phyloP scores from a whole-genome alignment of 2,888 invertebrate genomes.

The Anagyrus pseudococci region DNA sequence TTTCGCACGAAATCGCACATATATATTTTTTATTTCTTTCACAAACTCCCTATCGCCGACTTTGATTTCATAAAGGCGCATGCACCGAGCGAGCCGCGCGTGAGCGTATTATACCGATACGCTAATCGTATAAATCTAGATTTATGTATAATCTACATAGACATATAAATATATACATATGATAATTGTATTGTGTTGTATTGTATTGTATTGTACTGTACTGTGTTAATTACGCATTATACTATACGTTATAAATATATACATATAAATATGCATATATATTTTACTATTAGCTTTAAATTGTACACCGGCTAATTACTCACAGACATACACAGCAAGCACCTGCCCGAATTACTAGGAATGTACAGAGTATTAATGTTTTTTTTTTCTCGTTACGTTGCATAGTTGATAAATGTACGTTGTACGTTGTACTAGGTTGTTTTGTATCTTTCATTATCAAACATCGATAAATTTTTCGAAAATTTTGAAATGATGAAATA shows the following conservation, averaged over 20 bases:
- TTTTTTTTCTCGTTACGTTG: slow-evolving; percentile 11
- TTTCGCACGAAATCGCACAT: not conserved
- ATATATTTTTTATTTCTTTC: not conserved
- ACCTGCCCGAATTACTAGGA: slow-evolving; percentile 25
- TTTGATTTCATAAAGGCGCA: slow-evolving; percentile 14
- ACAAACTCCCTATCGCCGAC: slow-evolving; percentile 11
- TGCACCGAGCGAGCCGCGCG: slow-evolving; percentile 27
- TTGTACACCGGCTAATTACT: slow-evolving; percentile 36
- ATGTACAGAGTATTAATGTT: slow-evolving; percentile 23
- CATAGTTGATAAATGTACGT: no score
- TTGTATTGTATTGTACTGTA: slow-evolving; percentile 30
- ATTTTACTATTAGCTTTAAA: slow-evolving; percentile 30
- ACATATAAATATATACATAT: slow-evolving; percentile 14
- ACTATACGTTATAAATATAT: slow-evolving; percentile 33
- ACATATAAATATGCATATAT: slow-evolving; percentile 33
- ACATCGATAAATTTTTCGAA: no score
- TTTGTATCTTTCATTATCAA: no score
- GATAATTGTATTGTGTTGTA: slow-evolving; percentile 23
- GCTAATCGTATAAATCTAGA: no score
- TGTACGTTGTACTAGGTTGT: no score
- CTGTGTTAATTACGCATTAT: slow-evolving; percentile 17
- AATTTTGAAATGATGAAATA: no score
- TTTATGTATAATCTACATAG: no score
- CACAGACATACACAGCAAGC: slow-evolving; percentile 32
- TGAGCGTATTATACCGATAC: slow-evolving; percentile 26